A percentile compares a stretch with the other conserved stretches of the same genome.
Evolutionary conservation across 2,888 invertebrate species (phyloP).

Genomic region (Conus canariensis): DNA sequence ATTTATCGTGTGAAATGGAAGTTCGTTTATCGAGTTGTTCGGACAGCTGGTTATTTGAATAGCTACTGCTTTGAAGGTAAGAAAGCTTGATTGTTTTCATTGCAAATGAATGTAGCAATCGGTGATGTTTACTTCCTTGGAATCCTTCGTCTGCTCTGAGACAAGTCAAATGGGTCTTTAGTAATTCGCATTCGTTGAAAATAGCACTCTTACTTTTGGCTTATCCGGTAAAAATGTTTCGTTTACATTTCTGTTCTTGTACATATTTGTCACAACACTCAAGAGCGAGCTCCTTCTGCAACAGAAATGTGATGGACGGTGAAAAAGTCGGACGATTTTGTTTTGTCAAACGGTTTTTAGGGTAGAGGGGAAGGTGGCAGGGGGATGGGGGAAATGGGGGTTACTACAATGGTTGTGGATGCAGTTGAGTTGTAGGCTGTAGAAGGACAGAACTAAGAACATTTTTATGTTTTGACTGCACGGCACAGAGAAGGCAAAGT

Average conservation of each 20-base stretch:
- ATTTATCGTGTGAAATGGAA: slow-evolving; percentile 22
- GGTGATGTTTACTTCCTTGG: background rate
- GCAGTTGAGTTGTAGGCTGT: background rate
- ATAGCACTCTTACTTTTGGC: background rate
- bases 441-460: background rate
- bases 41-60: background rate
- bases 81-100: background rate
- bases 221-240: no score
- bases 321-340: background rate
- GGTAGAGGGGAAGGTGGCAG: no score
- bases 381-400: background rate
- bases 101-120: background rate
- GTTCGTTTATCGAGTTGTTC: background rate
- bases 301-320: no score
- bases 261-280: no score
- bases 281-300: no score
- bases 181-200: no score
- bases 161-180: no score
- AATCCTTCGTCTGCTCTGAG: slow-evolving; percentile 22
- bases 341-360: background rate
- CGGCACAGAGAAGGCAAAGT: no score
- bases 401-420: background rate
- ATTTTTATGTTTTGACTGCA: no score
- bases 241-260: no score
- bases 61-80: slow-evolving; percentile 18